These are phyloP conservation scores for Camponotus vicinus DNA, from an alignment of 1,140 invertebrate species.

Conservation along the genomic window DNA sequence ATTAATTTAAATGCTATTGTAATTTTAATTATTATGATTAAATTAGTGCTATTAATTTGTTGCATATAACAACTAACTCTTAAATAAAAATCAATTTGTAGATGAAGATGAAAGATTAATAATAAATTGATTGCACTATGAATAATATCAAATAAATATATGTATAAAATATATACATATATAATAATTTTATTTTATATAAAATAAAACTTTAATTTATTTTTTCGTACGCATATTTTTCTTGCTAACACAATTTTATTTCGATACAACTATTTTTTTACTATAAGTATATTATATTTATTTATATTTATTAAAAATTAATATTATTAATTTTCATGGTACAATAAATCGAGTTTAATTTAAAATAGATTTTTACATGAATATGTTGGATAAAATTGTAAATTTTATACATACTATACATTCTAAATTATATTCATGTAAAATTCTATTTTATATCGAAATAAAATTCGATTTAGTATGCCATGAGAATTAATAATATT, in stretches of 20 bases:
- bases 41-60: conserved; percentile 20
- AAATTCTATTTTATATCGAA: background rate
- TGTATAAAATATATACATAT: background rate
- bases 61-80: background rate
- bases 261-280: background rate
- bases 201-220: background rate
- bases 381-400: too few species aligned
- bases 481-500: conserved; percentile 31
- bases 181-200: conserved; percentile 17
- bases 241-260: too few species aligned
- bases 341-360: too few species aligned
- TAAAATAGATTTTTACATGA: too few species aligned
- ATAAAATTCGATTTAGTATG: conserved; percentile 12
- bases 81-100: background rate
- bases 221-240: background rate
- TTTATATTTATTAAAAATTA: background rate
- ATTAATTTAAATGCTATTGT: conserved; percentile 24
- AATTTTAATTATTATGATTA: conserved; percentile 17
- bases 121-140: background rate
- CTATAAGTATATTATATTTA: background rate
- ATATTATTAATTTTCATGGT: too few species aligned
- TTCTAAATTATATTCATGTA: background rate
- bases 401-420: background rate
- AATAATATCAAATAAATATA: background rate
- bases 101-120: background rate